A percentile compares a stretch with the other conserved stretches of the same genome.
phyloP scores from a whole-genome alignment of 2,113 vertebrate genomes.

The Anas platyrhynchos region DNA sequence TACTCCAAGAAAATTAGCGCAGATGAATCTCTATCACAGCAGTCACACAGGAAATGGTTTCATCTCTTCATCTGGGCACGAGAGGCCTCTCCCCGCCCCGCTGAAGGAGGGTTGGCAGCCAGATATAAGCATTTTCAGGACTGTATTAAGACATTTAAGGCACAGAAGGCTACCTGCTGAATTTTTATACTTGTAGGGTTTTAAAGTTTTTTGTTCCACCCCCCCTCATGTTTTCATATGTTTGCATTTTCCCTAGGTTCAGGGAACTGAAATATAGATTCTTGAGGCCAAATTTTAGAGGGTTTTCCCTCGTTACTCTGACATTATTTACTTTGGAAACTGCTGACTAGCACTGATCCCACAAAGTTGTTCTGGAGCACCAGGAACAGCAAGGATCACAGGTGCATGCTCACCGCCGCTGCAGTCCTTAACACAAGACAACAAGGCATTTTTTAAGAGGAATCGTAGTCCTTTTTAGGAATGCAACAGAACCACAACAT shows the following conservation, averaged over 20 bases:
- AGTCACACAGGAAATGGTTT: background rate
- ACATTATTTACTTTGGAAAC: background rate
- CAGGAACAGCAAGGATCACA: background rate
- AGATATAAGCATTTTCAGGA: conserved; percentile 16
- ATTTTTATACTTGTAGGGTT: background rate
- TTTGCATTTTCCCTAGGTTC: background rate
- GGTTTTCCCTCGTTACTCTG: background rate
- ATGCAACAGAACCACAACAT: fast-evolving
- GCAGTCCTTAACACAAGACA: background rate
- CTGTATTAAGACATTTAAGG: background rate
- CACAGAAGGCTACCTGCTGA: background rate
- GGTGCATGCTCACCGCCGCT: background rate
- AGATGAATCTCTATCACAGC: background rate
- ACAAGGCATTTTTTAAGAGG: background rate
- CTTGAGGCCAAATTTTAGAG: background rate
- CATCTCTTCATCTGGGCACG: conserved; percentile 33
- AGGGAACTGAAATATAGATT: background rate
- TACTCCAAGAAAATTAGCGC: background rate
- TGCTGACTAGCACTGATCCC: background rate
- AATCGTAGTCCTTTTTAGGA: background rate
- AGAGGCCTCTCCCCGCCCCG: conserved; percentile 58
- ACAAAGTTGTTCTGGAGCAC: background rate
- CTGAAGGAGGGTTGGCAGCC: conserved; percentile 44
- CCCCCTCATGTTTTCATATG: too few species aligned
- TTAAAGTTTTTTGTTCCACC: too few species aligned